Evolutionary conservation across 2,113 vertebrate species (phyloP).

Genomic region (Bufo bufo): DNA sequence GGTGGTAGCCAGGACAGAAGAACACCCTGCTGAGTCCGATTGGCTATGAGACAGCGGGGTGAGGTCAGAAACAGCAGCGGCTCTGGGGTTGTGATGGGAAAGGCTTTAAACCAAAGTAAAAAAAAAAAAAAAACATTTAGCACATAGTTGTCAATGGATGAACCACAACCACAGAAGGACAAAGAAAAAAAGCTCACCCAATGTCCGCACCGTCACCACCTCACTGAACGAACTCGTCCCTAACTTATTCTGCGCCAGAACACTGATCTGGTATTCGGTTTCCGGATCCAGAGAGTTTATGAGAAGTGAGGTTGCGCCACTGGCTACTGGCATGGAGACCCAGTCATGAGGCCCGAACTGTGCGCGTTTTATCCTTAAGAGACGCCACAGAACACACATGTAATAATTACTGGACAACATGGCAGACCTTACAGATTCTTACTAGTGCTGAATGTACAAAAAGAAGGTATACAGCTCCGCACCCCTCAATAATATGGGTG

Average conservation of each 20-base stretch:
- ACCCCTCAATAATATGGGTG: not conserved
- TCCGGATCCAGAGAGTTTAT: constrained; percentile 92
- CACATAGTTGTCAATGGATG: not conserved
- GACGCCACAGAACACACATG: constrained; percentile 7
- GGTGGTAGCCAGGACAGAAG: constrained; percentile 97
- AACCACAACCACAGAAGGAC: not conserved
- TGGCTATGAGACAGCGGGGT: constrained; percentile 99
- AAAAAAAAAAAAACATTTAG: not conserved
- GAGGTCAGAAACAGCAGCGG: constrained; percentile 99
- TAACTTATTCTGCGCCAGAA: constrained; percentile 98
- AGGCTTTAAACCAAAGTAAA: constrained; percentile 74
- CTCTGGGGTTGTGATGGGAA: constrained; percentile 97
- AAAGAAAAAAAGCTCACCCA: constrained; percentile 77
- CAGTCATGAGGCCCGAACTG: constrained; percentile 97
- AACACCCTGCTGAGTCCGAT: constrained; percentile 98
- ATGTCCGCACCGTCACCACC: constrained; percentile 98
- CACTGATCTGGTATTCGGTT: constrained; percentile 98
- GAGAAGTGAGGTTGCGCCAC: constrained; percentile 87
- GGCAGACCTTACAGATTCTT: not conserved
- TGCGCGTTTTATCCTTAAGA: constrained; percentile 89
- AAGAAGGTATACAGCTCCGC: not conserved
- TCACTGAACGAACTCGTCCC: constrained; percentile 98
- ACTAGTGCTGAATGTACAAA: not conserved
- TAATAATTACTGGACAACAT: not conserved
- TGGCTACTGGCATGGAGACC: constrained; percentile 91